A percentile compares a stretch with the other conserved stretches of the same genome.
Conservation (phyloP, 2,797 vertebrate species). For the Xenopus petersii region DNA sequence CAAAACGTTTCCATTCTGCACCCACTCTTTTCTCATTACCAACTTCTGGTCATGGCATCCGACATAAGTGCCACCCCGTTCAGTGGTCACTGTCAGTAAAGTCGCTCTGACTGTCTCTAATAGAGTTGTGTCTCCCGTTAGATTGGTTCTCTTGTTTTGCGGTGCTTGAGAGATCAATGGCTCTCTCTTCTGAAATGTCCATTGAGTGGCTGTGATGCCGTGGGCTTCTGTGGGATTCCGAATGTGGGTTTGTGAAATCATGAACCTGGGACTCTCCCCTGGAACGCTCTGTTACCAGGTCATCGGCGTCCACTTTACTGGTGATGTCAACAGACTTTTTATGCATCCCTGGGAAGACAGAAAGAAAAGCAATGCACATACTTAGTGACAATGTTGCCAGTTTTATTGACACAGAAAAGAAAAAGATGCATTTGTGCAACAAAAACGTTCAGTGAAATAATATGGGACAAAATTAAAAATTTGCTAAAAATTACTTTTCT, state of each 20-base stretch:
- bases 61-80: slow-evolving; percentile 39
- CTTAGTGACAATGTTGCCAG: not conserved
- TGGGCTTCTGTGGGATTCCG: slow-evolving; percentile 52
- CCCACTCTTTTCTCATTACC: not conserved
- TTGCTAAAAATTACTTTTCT: no score
- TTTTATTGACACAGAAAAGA: not conserved
- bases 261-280: slow-evolving; percentile 63
- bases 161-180: slow-evolving; percentile 89
- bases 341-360: slow-evolving; percentile 81
- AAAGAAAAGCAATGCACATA: not conserved
- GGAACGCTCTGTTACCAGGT: slow-evolving; percentile 66
- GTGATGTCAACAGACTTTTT: slow-evolving; percentile 84
- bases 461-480: no score
- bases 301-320: slow-evolving; percentile 69
- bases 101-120: slow-evolving; percentile 55
- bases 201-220: slow-evolving; percentile 55
- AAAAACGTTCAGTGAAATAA: no score
- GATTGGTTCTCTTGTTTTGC: slow-evolving; percentile 73
- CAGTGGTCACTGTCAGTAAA: slow-evolving; percentile 68
- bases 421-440: not conserved
- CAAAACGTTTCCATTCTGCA: not conserved
- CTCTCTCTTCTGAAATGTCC: slow-evolving; percentile 71
- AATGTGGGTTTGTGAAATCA: slow-evolving; percentile 57
- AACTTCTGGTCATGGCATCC: not conserved
- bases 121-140: slow-evolving; percentile 57